Evolutionary conservation across 2,888 invertebrate genomes (phyloP).

Genomic region (Chloroclysta siterata): DNA sequence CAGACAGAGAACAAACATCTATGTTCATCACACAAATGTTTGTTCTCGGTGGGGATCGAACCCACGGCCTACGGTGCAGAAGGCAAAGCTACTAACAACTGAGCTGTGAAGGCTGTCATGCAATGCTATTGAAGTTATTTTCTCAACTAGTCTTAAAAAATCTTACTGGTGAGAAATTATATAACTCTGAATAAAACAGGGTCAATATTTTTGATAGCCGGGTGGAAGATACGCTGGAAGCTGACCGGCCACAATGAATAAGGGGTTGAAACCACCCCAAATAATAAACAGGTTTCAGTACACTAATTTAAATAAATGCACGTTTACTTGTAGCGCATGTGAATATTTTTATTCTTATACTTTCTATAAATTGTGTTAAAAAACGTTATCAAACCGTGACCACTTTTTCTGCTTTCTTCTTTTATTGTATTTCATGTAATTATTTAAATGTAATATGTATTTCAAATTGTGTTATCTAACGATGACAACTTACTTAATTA

Average conservation of each 20-base stretch:
- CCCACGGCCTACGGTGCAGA: too few species aligned
- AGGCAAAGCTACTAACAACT: too few species aligned
- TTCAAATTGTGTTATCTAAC: conserved; percentile 7
- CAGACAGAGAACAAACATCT: too few species aligned
- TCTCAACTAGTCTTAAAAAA: too few species aligned
- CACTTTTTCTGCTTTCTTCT: conserved; percentile 40
- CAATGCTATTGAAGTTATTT: too few species aligned
- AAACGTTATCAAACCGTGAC: conserved; percentile 48
- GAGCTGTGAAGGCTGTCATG: too few species aligned
- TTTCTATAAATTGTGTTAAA: conserved; percentile 46
- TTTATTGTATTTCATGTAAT: conserved; percentile 29
- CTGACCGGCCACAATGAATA: conserved; percentile 41
- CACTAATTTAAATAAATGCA: conserved; percentile 73
- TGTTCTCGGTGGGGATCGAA: too few species aligned
- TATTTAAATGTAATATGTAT: conserved; percentile 41
- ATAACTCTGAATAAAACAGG: not conserved
- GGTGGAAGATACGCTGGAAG: conserved; percentile 45
- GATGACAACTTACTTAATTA: too few species aligned
- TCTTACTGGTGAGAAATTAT: not conserved
- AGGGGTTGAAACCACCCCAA: conserved; percentile 54
- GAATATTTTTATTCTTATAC: conserved; percentile 43
- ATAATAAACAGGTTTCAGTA: conserved; percentile 73
- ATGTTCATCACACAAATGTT: too few species aligned
- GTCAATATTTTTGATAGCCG: conserved; percentile 23
- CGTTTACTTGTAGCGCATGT: conserved; percentile 52